Base-by-base conservation (phyloP, 2,888 invertebrate genomes). In the Ypsolopha scabrella region DNA sequence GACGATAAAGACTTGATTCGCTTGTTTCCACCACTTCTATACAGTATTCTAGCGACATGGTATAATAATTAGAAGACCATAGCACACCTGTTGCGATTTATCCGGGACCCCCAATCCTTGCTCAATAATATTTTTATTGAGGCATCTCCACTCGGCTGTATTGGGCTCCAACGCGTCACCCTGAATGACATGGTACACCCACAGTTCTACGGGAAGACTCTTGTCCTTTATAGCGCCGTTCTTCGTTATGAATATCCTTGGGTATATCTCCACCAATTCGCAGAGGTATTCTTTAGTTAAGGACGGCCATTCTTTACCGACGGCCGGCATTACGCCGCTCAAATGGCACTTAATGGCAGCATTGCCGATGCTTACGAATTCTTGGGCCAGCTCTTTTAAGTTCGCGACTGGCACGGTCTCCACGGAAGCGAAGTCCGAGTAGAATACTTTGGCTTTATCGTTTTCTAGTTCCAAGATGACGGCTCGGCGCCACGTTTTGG, bases 131-230 rank as follows among this genome's bases (percentile, higher is more conserved):
- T 81, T 79, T 46, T 88, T 82, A 64, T 92, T 93, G 1, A 95
- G 78, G 47, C 91, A 92, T 24, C 88, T 86, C 77, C 90, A 91
- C 55, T 90, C 90, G 0, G 88, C 85, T 44, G 67, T 78, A 48
- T 89, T 87, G 0, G 94, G 92, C 38, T 91, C 89, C 38, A 94
- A 75, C 0, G 94, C 90, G 8, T 90, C 90, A 0, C 89, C 88
- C 11, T 87, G 85, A 49, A 83, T 87, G 11, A 79, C 82, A 64
- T 88, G 87, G 59, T 88, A 90, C 46, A 89, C 89, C 89, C 91
- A 91, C 50, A 95, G 73, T 50, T 92, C 89, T 0, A 93, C 87
- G 0, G 89, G 87, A 72, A 88, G 76, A 54, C 88, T 88, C 55
- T 80, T 80, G 41, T 78, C 71, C 54, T 74, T 80, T 51, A 82